These are phyloP conservation scores for Malurus alboscapulatus DNA, from an alignment of 2,113 vertebrate species.

Conservation along the genomic window DNA sequence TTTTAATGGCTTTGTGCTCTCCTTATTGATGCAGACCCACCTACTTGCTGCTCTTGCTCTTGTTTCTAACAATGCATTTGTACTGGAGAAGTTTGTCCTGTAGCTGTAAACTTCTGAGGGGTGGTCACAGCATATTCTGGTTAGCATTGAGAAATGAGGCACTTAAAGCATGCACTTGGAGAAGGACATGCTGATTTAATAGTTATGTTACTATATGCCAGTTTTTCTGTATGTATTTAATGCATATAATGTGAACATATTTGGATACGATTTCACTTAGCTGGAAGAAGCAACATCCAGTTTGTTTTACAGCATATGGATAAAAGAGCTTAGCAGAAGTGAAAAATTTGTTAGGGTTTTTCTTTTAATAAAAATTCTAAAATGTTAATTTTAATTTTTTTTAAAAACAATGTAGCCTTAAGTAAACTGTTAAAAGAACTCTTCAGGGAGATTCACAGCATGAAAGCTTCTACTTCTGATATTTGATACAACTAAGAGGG, in stretches of 20 bases:
- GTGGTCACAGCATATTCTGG: not conserved
- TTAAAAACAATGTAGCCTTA: not conserved
- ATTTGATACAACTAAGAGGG: not conserved
- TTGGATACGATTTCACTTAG: not conserved
- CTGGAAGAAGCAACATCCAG: not conserved
- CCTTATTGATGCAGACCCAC: not conserved
- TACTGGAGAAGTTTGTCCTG: not conserved
- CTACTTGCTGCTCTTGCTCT: rapidly evolving
- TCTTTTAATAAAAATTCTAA: not conserved
- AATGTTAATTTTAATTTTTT: not conserved
- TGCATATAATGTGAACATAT: not conserved
- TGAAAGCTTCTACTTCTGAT: not conserved
- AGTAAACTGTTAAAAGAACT: not conserved
- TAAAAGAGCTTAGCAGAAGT: not conserved
- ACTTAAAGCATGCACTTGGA: not conserved
- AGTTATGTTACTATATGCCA: rapidly evolving
- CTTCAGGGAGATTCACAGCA: not conserved
- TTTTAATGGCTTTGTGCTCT: not conserved
- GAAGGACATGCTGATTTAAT: not conserved
- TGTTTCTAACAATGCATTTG: not conserved
- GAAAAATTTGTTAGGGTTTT: not conserved
- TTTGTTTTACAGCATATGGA: not conserved
- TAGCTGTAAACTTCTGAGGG: not conserved
- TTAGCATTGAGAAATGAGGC: not conserved
- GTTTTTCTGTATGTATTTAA: not conserved